These are phyloP conservation scores for Diplodus sargus DNA, from an alignment of 2,797 vertebrate species.

Conservation along the genomic window DNA sequence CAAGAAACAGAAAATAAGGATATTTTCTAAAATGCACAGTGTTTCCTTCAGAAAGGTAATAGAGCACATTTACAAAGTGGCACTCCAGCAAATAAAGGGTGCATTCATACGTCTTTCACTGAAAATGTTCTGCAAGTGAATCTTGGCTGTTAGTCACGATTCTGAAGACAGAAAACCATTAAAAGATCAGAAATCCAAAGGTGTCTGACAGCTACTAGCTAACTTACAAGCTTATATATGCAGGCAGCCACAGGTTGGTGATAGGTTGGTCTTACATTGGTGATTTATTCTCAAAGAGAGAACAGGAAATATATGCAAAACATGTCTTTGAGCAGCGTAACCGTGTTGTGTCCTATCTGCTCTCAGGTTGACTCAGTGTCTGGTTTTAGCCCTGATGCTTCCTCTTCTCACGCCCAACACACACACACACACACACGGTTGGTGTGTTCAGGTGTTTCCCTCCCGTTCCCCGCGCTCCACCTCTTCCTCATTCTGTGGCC, in stretches of 20 bases:
- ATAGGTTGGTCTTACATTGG: no score
- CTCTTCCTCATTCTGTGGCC: slow-evolving; percentile 53
- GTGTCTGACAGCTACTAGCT: not conserved
- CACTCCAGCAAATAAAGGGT: no score
- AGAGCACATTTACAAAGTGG: not conserved
- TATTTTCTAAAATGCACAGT: not conserved
- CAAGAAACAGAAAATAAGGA: not conserved
- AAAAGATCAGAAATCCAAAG: not conserved
- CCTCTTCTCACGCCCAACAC: slow-evolving; percentile 32
- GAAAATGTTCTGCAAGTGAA: not conserved
- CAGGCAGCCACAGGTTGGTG: no score
- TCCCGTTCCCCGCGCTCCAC: not conserved
- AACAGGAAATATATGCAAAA: not conserved
- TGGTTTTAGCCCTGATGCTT: slow-evolving; percentile 42
- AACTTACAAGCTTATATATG: no score
- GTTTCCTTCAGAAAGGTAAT: not conserved
- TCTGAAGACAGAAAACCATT: not conserved
- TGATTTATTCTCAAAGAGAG: not conserved
- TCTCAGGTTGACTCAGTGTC: slow-evolving; percentile 53
- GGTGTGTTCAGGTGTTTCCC: slow-evolving; percentile 28
- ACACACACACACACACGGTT: slow-evolving; percentile 14
- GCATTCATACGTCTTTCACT: no score
- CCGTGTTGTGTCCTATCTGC: slow-evolving; percentile 35
- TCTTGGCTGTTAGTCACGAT: not conserved
- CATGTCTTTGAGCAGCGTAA: slow-evolving; percentile 15